Percentiles rank a stretch among this genome's conserved stretches.
phyloP scores from a whole-genome alignment of 2,797 vertebrate genomes.

The Pseudochromis fuscus region DNA sequence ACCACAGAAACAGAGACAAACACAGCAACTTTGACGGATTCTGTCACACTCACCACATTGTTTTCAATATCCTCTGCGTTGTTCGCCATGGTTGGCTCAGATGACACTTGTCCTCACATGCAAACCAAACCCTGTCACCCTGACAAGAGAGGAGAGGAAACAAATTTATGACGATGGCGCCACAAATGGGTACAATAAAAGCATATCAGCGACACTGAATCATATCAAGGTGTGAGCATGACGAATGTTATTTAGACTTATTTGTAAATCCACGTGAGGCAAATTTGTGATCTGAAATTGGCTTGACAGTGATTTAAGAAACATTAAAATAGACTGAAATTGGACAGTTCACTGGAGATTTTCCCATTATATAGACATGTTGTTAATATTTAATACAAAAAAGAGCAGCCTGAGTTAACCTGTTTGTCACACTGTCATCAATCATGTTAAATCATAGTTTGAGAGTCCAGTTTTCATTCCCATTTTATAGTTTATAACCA shows the following conservation, averaged over 20 bases:
- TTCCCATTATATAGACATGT: neutral
- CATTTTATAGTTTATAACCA: too few relatives aligned
- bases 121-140: conserved; percentile 58
- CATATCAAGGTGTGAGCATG: neutral
- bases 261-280: too few relatives aligned
- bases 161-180: neutral
- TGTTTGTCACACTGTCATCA: neutral
- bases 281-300: too few relatives aligned
- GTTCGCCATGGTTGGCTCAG: conserved; percentile 82
- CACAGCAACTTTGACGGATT: conserved; percentile 7
- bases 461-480: too few relatives aligned
- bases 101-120: conserved; percentile 77
- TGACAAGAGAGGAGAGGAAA: conserved; percentile 32
- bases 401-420: too few relatives aligned
- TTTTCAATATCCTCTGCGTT: conserved; percentile 80
- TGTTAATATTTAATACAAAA: too few relatives aligned
- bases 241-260: too few relatives aligned
- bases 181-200: neutral
- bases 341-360: too few relatives aligned
- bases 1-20: neutral
- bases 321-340: neutral
- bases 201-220: neutral
- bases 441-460: too few relatives aligned
- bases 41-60: conserved; percentile 80
- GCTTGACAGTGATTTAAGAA: too few relatives aligned